Evolutionary conservation across 1,140 invertebrate species (phyloP).

Genomic region (Hetaerina americana): DNA sequence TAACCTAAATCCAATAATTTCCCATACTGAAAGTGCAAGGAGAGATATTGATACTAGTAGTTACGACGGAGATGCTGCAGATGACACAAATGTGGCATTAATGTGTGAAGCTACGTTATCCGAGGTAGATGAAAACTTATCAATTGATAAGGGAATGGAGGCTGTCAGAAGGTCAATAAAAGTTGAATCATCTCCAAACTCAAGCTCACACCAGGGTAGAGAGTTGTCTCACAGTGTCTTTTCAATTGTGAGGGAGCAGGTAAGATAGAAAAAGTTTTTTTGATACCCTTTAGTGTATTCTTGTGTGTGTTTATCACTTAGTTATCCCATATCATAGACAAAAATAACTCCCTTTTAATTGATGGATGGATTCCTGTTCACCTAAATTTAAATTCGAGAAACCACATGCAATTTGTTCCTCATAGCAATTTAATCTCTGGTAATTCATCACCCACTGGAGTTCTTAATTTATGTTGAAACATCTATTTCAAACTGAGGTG

Average conservation of each 20-base stretch:
- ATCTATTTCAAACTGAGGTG: too few species aligned
- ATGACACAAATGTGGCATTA: not conserved
- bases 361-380: too few species aligned
- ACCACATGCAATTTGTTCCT: not conserved
- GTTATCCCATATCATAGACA: too few species aligned
- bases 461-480: too few species aligned
- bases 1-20: too few species aligned
- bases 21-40: not conserved
- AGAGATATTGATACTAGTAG: not conserved
- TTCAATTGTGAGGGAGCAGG: not conserved
- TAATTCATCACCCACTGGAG: too few species aligned
- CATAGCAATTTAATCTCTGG: too few species aligned
- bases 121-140: not conserved
- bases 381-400: not conserved
- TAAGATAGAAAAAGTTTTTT: not conserved
- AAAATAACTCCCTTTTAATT: too few species aligned
- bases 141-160: not conserved
- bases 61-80: not conserved
- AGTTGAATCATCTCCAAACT: not conserved
- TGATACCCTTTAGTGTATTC: too few species aligned
- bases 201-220: not conserved
- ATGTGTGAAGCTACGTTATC: not conserved
- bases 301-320: too few species aligned
- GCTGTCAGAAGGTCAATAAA: not conserved
- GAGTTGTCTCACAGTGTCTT: not conserved